phyloP scores from a whole-genome alignment of 2,797 vertebrate genomes.

The Darevskia nairensis region DNA sequence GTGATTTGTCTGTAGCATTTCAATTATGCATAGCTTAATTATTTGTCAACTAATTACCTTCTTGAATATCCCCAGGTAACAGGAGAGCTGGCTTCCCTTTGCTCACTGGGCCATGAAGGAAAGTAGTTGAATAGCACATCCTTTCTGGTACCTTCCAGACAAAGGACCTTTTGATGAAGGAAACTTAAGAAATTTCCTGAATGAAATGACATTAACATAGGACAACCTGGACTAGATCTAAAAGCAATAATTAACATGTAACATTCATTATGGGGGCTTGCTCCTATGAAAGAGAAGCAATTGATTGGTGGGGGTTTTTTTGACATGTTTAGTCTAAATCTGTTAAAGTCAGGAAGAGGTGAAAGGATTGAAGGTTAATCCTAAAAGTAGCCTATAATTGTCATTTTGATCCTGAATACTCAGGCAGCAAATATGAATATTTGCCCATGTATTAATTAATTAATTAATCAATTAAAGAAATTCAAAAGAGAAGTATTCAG shows the following conservation, averaged over 20 bases:
- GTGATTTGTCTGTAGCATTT: conserved; percentile 73
- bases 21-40: conserved; percentile 85
- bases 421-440: not conserved
- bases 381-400: conserved; percentile 8
- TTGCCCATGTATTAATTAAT: no score
- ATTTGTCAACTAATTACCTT: conserved; percentile 84
- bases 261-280: conserved; percentile 40
- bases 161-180: conserved; percentile 82
- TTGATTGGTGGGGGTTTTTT: not conserved
- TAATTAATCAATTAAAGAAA: not conserved
- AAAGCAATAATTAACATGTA: conserved; percentile 32
- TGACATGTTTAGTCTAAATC: conserved; percentile 9
- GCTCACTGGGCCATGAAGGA: conserved; percentile 73
- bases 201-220: conserved; percentile 68
- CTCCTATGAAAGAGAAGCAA: conserved; percentile 43
- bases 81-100: conserved; percentile 76
- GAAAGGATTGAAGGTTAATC: conserved; percentile 49
- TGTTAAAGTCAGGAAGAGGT: conserved; percentile 45
- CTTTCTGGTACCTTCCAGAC: conserved; percentile 74
- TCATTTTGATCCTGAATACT: not conserved
- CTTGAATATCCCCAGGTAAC: conserved; percentile 84
- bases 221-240: conserved; percentile 48
- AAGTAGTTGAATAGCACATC: conserved; percentile 76
- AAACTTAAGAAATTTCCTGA: conserved; percentile 50
- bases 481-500: not conserved